phyloP scores from a whole-genome alignment of 2,113 vertebrate genomes.

The Natator depressus region DNA sequence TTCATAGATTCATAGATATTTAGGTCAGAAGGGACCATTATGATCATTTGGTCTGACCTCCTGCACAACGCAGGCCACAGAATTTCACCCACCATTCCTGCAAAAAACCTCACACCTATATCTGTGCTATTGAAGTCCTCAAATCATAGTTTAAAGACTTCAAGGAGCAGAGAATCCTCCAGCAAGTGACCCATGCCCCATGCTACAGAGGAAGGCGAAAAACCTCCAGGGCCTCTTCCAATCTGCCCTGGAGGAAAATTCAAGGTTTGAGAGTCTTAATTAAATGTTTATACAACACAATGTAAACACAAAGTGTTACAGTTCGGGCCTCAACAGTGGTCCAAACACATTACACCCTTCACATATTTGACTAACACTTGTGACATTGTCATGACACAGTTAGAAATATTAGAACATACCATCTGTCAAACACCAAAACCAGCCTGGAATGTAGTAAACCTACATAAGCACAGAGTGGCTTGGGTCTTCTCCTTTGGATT shows the following conservation, averaged over 20 bases:
- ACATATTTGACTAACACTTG: neutral
- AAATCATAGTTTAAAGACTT: too few relatives aligned
- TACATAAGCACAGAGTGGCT: neutral
- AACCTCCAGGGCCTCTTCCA: too few relatives aligned
- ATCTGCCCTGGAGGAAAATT: too few relatives aligned
- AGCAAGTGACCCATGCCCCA: too few relatives aligned
- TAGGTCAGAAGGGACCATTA: too few relatives aligned
- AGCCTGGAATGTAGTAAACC: rapidly evolving
- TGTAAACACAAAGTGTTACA: neutral
- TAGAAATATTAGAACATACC: neutral
- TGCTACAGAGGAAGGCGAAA: too few relatives aligned
- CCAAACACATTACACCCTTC: neutral
- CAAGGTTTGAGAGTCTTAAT: neutral
- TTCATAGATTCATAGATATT: neutral
- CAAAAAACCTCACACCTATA: too few relatives aligned
- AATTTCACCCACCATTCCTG: too few relatives aligned
- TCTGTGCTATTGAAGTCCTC: too few relatives aligned
- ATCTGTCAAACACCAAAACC: neutral
- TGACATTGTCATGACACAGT: neutral
- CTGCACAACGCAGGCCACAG: too few relatives aligned
- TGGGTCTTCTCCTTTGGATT: neutral
- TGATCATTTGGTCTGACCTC: too few relatives aligned
- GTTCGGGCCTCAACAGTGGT: neutral
- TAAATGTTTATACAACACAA: rapidly evolving
- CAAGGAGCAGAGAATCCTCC: too few relatives aligned